Evolutionary conservation across 2,113 vertebrate genomes (phyloP).

Genomic region (Sitta europaea): DNA sequence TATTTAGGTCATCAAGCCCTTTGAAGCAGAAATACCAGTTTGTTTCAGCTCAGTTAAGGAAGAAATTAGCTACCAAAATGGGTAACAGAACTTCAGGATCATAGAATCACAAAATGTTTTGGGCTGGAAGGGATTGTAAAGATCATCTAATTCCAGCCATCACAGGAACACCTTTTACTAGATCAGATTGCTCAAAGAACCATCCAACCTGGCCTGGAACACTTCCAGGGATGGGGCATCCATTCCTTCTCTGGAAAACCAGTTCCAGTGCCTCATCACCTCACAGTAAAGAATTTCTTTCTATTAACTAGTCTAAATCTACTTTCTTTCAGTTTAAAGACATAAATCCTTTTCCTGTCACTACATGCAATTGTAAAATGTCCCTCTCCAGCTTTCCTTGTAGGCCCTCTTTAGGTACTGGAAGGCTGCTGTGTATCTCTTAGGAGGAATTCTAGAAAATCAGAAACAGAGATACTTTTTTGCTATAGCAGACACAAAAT

Average conservation of each 20-base stretch:
- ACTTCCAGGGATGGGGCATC: neutral
- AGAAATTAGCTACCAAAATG: neutral
- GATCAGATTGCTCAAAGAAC: neutral
- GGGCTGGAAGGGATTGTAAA: neutral
- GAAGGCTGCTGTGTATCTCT: neutral
- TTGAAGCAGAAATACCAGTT: neutral
- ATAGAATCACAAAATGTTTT: neutral
- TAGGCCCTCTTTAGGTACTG: neutral
- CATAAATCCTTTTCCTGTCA: neutral
- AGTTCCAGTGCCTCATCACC: neutral
- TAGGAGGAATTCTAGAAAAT: neutral
- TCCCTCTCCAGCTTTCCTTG: neutral
- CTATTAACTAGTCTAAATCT: neutral
- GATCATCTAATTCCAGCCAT: neutral
- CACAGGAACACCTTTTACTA: neutral
- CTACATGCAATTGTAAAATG: neutral
- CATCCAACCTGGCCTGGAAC: neutral
- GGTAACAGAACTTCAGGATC: neutral
- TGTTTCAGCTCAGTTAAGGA: neutral
- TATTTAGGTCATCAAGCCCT: neutral
- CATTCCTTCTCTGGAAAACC: neutral
- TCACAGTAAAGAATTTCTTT: neutral
- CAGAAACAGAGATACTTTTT: neutral
- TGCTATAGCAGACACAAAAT: neutral
- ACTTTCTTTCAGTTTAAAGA: neutral